Conservation (phyloP, 2,888 invertebrate species). For the Amphipyra tragopoginis region DNA sequence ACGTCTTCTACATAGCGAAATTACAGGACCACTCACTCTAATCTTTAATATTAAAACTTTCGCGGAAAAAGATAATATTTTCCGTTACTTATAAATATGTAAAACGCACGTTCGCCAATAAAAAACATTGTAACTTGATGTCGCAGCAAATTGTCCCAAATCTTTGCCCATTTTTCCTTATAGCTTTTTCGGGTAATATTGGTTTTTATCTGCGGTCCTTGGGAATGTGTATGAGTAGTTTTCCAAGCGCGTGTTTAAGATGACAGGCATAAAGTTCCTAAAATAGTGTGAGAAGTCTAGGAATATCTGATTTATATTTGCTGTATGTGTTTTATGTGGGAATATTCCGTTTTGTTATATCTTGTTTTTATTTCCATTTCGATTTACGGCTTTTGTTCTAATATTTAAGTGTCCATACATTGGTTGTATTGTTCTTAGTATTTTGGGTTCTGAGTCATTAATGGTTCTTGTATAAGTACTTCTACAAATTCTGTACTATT, state of each 20-base stretch:
- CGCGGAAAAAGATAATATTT: constrained; percentile 39
- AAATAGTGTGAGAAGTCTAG: constrained; percentile 24
- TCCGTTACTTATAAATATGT: constrained; percentile 57
- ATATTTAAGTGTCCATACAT: constrained; percentile 8
- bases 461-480: background rate
- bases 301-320: constrained; percentile 41
- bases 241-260: constrained; percentile 39
- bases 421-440: background rate
- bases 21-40: constrained; percentile 26
- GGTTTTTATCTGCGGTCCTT: constrained; percentile 41
- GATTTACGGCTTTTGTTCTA: background rate
- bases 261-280: constrained; percentile 37
- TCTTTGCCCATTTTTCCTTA: constrained; percentile 53
- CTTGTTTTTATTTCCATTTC: constrained; percentile 17
- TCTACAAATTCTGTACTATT: background rate
- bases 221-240: constrained; percentile 38
- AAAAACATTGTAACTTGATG: constrained; percentile 57
- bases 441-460: constrained; percentile 1
- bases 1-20: constrained; percentile 25
- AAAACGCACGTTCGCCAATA: constrained; percentile 53
- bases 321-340: constrained; percentile 17
- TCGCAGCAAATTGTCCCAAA: constrained; percentile 55
- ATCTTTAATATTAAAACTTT: constrained; percentile 56
- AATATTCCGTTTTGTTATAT: constrained; percentile 17
- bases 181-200: constrained; percentile 42